A percentile compares a stretch with the other conserved stretches of the same genome.
These are phyloP conservation scores for Cheirogaleus major DNA, from an alignment of 2,797 vertebrate genomes.

Conservation along the genomic window DNA sequence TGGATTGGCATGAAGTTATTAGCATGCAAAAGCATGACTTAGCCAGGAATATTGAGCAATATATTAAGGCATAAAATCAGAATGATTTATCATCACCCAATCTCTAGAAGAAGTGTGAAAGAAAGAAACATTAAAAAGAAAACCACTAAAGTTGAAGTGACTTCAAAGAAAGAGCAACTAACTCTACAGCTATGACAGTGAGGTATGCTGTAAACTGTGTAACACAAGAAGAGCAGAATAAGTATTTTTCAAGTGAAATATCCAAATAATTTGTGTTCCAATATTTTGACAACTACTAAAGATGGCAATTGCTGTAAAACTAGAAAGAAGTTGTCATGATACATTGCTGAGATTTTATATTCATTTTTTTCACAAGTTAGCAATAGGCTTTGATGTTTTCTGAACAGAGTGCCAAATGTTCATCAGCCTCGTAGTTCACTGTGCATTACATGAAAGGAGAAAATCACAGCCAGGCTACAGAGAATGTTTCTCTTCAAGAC, in stretches of 20 bases:
- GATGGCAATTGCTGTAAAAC: conserved; percentile 23
- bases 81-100: neutral
- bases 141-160: neutral
- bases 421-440: neutral
- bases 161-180: neutral
- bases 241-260: conserved; percentile 23
- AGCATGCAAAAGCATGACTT: neutral
- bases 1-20: neutral
- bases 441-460: rapidly evolving
- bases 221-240: neutral
- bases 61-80: neutral
- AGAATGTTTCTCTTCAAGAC: rapidly evolving
- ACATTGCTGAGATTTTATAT: neutral
- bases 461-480: neutral
- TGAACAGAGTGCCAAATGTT: conserved; percentile 11
- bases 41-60: neutral
- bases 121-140: neutral
- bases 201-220: rapidly evolving
- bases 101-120: rapidly evolving
- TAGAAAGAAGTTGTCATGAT: neutral
- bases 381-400: conserved; percentile 50
- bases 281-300: conserved; percentile 19
- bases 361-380: conserved; percentile 47
- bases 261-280: neutral
- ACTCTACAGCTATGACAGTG: rapidly evolving